phyloP scores from a whole-genome alignment of 2,113 vertebrate genomes.

The Carassius gibelio region DNA sequence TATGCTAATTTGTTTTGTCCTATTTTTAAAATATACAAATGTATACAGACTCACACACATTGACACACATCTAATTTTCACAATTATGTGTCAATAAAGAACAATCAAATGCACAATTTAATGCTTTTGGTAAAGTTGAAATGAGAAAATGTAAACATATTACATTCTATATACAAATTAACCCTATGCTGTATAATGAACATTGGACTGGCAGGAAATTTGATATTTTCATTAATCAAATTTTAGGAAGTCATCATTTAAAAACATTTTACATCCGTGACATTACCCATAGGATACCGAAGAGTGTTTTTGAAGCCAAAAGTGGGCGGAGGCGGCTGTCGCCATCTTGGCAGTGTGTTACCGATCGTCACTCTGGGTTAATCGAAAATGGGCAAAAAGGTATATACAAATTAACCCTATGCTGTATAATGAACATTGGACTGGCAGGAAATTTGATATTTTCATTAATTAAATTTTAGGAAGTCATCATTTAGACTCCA shows the following conservation, averaged over 20 bases:
- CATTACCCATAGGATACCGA: too few species aligned
- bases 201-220: neutral
- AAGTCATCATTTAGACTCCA: neutral
- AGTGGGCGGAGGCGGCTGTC: too few species aligned
- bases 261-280: too few species aligned
- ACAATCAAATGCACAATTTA: constrained; percentile 3
- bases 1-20: neutral
- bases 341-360: too few species aligned
- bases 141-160: constrained; percentile 24
- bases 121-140: constrained; percentile 8
- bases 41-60: constrained; percentile 38
- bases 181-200: constrained; percentile 21
- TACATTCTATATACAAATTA: constrained; percentile 23
- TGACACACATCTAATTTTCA: neutral
- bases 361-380: too few species aligned
- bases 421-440: neutral
- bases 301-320: too few species aligned
- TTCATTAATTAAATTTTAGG: neutral
- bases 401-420: constrained; percentile 21
- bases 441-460: neutral
- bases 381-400: too few species aligned
- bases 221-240: neutral
- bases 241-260: neutral
- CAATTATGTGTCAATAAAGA: neutral
- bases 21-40: constrained; percentile 44